phyloP scores from a whole-genome alignment of 1,140 invertebrate genomes.

The Mesaphorura yosii region DNA sequence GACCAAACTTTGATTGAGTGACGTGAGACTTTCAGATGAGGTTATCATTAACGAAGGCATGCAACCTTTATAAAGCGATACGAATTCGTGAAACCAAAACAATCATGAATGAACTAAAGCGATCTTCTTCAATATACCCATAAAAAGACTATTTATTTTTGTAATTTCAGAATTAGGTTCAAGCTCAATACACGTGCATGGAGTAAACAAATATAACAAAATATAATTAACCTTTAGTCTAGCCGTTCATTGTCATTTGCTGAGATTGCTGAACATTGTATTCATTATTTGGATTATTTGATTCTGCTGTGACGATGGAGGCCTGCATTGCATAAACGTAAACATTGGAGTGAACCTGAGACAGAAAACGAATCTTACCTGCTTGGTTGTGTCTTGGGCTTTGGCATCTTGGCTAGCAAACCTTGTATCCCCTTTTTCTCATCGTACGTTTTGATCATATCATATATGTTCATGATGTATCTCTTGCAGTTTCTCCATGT shows the following conservation, averaged over 20 bases:
- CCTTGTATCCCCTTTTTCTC: conserved; percentile 94
- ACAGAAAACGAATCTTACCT: conserved; percentile 18
- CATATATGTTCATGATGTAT: conserved; percentile 90
- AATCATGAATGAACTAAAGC: no score
- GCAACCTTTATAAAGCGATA: conserved; percentile 25
- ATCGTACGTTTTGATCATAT: conserved; percentile 95
- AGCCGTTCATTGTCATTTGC: conserved; percentile 5
- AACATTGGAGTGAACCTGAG: not conserved
- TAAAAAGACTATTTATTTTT: no score
- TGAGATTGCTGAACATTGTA: not conserved
- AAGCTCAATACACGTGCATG: no score
- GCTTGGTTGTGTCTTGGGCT: conserved; percentile 76
- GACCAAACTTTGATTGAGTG: no score
- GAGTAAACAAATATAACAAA: no score
- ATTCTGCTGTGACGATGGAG: conserved; percentile 30
- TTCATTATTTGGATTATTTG: conserved; percentile 26
- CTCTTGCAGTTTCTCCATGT: conserved; percentile 88
- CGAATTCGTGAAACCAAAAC: no score
- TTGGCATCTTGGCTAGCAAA: conserved; percentile 88
- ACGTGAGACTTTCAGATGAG: no score
- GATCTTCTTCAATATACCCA: no score
- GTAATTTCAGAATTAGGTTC: no score
- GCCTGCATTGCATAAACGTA: conserved; percentile 20
- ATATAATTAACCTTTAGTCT: no score
- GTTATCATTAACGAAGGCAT: no score